A percentile compares a stretch with the other conserved stretches of the same genome.
phyloP scores from a whole-genome alignment of 2,113 vertebrate genomes.

The Todiramphus saurophagus region DNA sequence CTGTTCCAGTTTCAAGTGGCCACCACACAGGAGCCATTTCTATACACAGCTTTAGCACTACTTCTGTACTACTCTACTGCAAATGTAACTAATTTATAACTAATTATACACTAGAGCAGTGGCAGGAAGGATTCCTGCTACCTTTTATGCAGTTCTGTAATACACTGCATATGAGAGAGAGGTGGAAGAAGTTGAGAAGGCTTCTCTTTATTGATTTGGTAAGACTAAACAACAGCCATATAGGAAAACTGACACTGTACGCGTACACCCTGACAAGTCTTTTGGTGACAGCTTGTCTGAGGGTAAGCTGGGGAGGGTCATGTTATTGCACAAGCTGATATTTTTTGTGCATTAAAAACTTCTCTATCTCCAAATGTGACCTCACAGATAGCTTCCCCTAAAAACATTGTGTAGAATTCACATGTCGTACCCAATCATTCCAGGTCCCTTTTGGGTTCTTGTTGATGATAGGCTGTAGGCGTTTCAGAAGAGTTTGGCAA shows the following conservation, averaged over 20 bases:
- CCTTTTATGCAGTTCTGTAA: neutral
- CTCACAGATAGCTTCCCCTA: neutral
- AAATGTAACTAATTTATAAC: neutral
- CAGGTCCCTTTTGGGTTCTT: conserved; percentile 82
- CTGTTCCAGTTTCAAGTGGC: neutral
- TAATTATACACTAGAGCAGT: neutral
- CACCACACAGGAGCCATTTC: neutral
- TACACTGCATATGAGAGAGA: neutral
- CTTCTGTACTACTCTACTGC: neutral
- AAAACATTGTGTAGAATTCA: neutral
- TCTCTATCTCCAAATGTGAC: neutral
- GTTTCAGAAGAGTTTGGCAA: conserved; percentile 84
- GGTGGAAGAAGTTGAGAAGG: neutral
- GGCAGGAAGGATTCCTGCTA: neutral
- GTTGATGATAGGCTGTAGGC: conserved; percentile 83
- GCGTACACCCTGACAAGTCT: neutral
- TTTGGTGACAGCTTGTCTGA: neutral
- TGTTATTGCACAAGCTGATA: neutral
- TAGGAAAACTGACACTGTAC: neutral
- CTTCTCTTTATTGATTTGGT: neutral
- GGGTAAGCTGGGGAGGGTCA: neutral
- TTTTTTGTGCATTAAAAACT: neutral
- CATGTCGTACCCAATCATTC: conserved; percentile 85
- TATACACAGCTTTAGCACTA: neutral
- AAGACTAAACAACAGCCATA: neutral